These are phyloP conservation scores for Hippocampus barbouri DNA, from an alignment of 2,113 vertebrate genomes.

Conservation along the genomic window DNA sequence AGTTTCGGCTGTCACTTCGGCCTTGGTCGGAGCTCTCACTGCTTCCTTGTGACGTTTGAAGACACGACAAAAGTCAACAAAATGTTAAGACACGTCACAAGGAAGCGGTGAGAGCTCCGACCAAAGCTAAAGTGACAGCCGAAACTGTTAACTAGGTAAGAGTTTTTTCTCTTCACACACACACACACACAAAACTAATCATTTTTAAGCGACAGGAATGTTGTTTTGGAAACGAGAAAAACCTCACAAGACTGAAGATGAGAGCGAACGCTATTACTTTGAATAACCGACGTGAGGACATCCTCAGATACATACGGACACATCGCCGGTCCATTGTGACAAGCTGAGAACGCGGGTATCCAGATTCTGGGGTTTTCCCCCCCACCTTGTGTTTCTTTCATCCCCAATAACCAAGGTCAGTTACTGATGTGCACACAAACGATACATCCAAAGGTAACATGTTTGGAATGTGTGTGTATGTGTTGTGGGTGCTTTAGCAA, in stretches of 20 bases:
- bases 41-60: too few relatives aligned
- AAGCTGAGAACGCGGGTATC: neutral
- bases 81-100: too few relatives aligned
- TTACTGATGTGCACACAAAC: constrained; percentile 31
- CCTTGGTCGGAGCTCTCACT: too few relatives aligned
- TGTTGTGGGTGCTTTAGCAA: constrained; percentile 25
- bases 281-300: neutral
- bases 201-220: too few relatives aligned
- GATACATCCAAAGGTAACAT: constrained; percentile 39
- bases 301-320: neutral
- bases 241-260: neutral
- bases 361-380: neutral
- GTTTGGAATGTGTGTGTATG: constrained; percentile 4
- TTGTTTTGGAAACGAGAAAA: too few relatives aligned
- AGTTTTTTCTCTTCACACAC: too few relatives aligned
- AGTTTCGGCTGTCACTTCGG: too few relatives aligned
- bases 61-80: too few relatives aligned
- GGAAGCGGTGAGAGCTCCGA: too few relatives aligned
- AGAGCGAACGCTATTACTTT: neutral
- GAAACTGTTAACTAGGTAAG: too few relatives aligned
- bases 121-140: too few relatives aligned
- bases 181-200: too few relatives aligned
- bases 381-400: neutral
- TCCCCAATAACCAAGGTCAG: constrained; percentile 15
- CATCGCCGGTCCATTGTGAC: neutral